phyloP scores from a whole-genome alignment of 2,797 vertebrate species.

The Tadarida brasiliensis region DNA sequence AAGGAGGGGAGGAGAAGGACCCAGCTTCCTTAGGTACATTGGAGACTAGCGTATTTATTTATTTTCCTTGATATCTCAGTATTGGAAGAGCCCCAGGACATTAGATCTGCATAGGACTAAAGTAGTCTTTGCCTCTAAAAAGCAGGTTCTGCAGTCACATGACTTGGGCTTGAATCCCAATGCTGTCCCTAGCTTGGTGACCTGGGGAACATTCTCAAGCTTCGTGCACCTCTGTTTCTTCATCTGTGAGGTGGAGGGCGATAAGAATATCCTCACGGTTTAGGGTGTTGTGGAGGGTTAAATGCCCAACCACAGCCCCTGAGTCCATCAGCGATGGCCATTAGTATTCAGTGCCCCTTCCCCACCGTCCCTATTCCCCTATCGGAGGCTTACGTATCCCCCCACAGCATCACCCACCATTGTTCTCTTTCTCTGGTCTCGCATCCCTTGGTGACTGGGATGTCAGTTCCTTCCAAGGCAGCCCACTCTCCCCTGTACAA shows the following conservation, averaged over 20 bases:
- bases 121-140: neutral
- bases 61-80: neutral
- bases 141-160: neutral
- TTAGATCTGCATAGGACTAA: neutral
- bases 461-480: neutral
- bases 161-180: neutral
- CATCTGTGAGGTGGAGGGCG: neutral
- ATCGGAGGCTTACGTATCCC: neutral
- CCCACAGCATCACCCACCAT: neutral
- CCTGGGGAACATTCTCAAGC: neutral
- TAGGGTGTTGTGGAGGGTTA: neutral
- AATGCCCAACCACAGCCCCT: neutral
- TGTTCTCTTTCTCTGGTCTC: neutral
- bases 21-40: slow-evolving; percentile 65
- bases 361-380: neutral
- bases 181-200: neutral
- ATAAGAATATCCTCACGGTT: neutral
- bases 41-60: slow-evolving; percentile 34
- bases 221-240: neutral
- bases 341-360: neutral
- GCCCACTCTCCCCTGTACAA: neutral
- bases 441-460: too few relatives aligned
- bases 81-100: neutral
- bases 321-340: neutral
- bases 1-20: slow-evolving; percentile 51